These are phyloP conservation scores for Seira musarum DNA, from an alignment of 2,888 invertebrate genomes.

Conservation along the genomic window DNA sequence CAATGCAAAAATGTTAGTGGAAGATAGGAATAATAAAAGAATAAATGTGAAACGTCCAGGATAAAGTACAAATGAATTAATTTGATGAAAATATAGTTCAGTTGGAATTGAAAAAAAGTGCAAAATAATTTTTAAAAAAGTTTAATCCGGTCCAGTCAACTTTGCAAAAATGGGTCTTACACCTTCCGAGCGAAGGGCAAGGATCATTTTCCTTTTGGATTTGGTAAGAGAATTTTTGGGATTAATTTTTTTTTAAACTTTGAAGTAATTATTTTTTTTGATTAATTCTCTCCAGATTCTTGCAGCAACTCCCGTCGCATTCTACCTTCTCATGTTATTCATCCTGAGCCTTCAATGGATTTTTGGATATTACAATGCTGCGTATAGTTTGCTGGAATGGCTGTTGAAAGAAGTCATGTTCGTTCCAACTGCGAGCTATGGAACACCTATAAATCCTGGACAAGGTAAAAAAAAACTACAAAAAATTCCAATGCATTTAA, in stretches of 20 bases:
- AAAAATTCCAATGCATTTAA: no score
- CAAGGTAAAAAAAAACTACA: slow-evolving; percentile 30
- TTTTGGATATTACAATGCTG: slow-evolving; percentile 55
- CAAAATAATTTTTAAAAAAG: no score
- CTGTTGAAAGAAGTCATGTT: slow-evolving; percentile 54
- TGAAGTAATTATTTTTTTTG: neutral
- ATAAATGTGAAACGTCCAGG: no score
- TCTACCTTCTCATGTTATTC: slow-evolving; percentile 49
- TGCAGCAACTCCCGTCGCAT: slow-evolving; percentile 50
- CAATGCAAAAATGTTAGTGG: no score
- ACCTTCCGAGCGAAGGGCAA: slow-evolving; percentile 32
- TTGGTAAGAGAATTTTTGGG: slow-evolving; percentile 28
- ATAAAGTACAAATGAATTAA: no score
- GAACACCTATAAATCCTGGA: slow-evolving; percentile 48
- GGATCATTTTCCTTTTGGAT: slow-evolving; percentile 48
- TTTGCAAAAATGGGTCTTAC: slow-evolving; percentile 52
- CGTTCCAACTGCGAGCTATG: slow-evolving; percentile 41
- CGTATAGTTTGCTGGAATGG: slow-evolving; percentile 55
- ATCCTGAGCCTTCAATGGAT: slow-evolving; percentile 52
- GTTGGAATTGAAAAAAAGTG: no score
- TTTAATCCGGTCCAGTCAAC: no score
- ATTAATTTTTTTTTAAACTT: neutral
- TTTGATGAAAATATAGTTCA: no score
- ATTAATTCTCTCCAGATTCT: slow-evolving; percentile 25
- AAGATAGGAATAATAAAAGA: no score